A percentile compares a stretch with the other conserved stretches of the same genome.
These are phyloP conservation scores for Takifugu rubripes DNA, from an alignment of 2,797 vertebrate species.

Conservation along the genomic window DNA sequence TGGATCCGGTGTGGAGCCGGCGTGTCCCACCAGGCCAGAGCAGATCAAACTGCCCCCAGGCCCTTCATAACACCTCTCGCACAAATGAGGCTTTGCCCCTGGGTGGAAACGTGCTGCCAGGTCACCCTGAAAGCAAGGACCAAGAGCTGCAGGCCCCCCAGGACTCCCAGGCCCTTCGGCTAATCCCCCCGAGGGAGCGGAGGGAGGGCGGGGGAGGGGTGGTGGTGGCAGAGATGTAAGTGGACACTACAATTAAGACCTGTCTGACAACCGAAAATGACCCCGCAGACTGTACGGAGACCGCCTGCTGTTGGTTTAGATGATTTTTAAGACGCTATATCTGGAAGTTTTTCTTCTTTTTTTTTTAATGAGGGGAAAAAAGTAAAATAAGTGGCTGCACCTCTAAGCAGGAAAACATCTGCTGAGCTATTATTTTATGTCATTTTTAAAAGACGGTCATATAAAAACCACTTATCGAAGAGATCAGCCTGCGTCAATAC, in stretches of 20 bases:
- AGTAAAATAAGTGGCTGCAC: no score
- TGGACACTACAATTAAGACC: slow-evolving; percentile 15
- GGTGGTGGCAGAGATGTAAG: slow-evolving; percentile 12
- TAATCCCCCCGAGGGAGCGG: slow-evolving; percentile 29
- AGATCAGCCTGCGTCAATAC: slow-evolving; percentile 12
- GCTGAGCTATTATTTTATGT: not conserved
- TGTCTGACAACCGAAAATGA: not conserved
- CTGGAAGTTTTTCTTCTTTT: no score
- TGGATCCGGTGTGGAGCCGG: slow-evolving; percentile 22
- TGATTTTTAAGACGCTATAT: no score
- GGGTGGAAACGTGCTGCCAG: slow-evolving; percentile 50
- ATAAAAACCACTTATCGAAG: slow-evolving; percentile 13
- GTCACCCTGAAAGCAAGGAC: slow-evolving; percentile 60
- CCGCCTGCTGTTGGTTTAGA: no score
- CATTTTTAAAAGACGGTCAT: not conserved
- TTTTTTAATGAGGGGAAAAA: no score
- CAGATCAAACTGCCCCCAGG: slow-evolving; percentile 54
- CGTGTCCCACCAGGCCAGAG: slow-evolving; percentile 55
- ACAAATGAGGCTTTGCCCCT: slow-evolving; percentile 22
- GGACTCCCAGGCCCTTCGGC: slow-evolving; percentile 41
- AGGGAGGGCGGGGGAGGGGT: slow-evolving; percentile 21
- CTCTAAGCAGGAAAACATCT: slow-evolving; percentile 1
- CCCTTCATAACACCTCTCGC: slow-evolving; percentile 41
- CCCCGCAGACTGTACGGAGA: no score
- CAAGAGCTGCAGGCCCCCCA: slow-evolving; percentile 32